phyloP scores from a whole-genome alignment of 2,113 vertebrate species.

The Myrmecophaga tridactyla region DNA sequence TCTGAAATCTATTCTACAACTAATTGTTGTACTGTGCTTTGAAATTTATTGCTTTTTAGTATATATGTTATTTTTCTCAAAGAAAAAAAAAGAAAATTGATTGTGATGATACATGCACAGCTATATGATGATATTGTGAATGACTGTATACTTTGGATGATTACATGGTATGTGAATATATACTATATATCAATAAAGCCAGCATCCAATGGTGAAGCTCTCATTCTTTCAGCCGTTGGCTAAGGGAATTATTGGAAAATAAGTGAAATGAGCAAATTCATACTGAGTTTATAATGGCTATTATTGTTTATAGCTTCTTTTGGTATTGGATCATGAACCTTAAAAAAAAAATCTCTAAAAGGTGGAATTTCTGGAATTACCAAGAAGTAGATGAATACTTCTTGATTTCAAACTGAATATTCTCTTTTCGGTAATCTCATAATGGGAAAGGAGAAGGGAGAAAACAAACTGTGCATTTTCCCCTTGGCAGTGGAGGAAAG shows the following conservation, averaged over 20 bases:
- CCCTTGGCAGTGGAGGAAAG: neutral
- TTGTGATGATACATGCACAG: too few species aligned
- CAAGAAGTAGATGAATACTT: neutral
- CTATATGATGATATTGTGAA: too few species aligned
- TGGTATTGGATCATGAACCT: neutral
- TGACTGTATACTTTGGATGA: too few species aligned
- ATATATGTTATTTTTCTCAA: too few species aligned
- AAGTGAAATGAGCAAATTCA: neutral
- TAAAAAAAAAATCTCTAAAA: neutral
- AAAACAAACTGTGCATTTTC: neutral
- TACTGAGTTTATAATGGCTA: neutral
- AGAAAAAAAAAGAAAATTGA: too few species aligned
- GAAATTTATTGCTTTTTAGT: too few species aligned
- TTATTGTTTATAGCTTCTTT: neutral
- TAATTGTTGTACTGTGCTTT: too few species aligned
- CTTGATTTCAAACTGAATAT: neutral
- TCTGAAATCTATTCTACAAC: too few species aligned
- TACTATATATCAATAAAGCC: too few species aligned
- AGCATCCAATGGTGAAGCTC: neutral
- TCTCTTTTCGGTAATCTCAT: neutral
- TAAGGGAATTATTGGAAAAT: neutral
- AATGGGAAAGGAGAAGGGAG: neutral
- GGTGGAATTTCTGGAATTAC: neutral
- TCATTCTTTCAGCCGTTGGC: neutral
- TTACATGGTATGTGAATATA: too few species aligned